Percentiles rank a stretch among this genome's conserved stretches.
Conservation (phyloP, 2,888 invertebrate species). For the Heterodera filipjevi region DNA sequence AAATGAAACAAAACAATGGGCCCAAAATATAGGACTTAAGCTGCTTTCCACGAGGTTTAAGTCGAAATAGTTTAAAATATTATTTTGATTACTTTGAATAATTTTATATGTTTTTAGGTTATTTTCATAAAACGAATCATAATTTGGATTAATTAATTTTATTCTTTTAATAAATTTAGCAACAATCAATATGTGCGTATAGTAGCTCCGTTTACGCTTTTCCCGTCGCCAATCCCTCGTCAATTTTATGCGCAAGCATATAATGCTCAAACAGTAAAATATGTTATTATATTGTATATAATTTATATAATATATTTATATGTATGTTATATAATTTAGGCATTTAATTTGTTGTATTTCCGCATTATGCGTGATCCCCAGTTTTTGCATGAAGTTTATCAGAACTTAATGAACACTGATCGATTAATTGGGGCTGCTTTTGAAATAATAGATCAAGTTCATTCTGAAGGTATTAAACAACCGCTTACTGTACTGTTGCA, state of each 20-base stretch:
- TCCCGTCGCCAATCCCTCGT: slow-evolving; percentile 57
- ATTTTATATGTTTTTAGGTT: not conserved
- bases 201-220: slow-evolving; percentile 55
- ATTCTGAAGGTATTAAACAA: slow-evolving; percentile 52
- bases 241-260: slow-evolving; percentile 51
- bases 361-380: slow-evolving; percentile 51
- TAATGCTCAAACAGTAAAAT: slow-evolving; percentile 51
- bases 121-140: not conserved
- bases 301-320: not conserved
- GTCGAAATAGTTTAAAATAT: too few species aligned
- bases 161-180: too few species aligned
- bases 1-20: not conserved
- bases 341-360: slow-evolving; percentile 53
- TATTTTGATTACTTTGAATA: not conserved
- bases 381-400: slow-evolving; percentile 51
- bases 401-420: slow-evolving; percentile 53
- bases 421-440: slow-evolving; percentile 52
- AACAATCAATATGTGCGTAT: too few species aligned
- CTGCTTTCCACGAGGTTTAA: too few species aligned
- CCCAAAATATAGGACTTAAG: not conserved
- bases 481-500: slow-evolving; percentile 54
- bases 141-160: too few species aligned
- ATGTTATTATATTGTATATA: not conserved
- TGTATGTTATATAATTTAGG: slow-evolving; percentile 18
- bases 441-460: slow-evolving; percentile 51